Percentiles rank a stretch among this genome's conserved stretches.
Conservation (phyloP, 64 coral and sea anemone genomes). For the Anthopleura sola region DNA sequence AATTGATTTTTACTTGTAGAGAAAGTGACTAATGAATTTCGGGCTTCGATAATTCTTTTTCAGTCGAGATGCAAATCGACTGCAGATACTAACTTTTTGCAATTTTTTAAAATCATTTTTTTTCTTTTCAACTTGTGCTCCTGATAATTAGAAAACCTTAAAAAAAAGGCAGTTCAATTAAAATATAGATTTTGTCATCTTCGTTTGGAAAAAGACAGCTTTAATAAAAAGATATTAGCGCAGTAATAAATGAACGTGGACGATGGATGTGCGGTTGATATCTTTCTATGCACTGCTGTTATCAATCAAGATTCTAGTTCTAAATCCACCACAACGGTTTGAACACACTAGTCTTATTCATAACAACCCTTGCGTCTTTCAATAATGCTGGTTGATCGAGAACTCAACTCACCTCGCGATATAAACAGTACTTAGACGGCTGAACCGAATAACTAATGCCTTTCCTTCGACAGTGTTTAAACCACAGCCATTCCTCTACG, state of each 20-base stretch:
- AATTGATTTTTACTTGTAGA: background rate
- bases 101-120: background rate
- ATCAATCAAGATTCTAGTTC: background rate
- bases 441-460: slow-evolving; percentile 50
- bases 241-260: background rate
- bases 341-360: background rate
- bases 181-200: background rate
- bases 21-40: background rate
- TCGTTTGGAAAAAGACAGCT: background rate
- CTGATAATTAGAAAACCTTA: background rate
- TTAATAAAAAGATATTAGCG: background rate
- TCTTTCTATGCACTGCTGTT: background rate
- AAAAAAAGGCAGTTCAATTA: background rate
- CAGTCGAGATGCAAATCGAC: background rate
- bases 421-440: slow-evolving; percentile 36
- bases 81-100: background rate
- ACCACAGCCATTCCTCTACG: slow-evolving; percentile 76
- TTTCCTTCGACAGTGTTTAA: slow-evolving; percentile 90
- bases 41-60: background rate
- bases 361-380: background rate
- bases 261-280: background rate
- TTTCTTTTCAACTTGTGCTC: background rate
- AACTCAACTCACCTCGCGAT: slow-evolving; percentile 65
- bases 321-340: background rate
- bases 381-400: background rate